A percentile compares a stretch with the other conserved stretches of the same genome.
Evolutionary conservation across 2,888 invertebrate genomes (phyloP).

Genomic region (Xestia xanthographa): DNA sequence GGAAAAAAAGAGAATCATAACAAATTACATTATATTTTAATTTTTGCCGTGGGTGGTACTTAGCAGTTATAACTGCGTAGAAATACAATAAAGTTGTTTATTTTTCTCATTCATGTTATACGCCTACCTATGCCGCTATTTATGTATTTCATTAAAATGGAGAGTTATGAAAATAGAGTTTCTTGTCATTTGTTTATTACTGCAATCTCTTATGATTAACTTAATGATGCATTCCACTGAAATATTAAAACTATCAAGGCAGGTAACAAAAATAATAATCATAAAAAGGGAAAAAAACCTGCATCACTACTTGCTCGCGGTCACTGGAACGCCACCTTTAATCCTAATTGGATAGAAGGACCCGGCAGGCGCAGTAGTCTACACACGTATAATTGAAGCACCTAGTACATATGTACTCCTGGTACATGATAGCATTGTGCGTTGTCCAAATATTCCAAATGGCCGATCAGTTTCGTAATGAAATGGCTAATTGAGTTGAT

Average conservation of each 20-base stretch:
- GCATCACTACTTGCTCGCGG: slow-evolving; percentile 56
- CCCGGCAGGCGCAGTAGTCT: slow-evolving; percentile 78
- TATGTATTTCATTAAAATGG: background rate
- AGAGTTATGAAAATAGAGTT: too few relatives aligned
- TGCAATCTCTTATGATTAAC: too few relatives aligned
- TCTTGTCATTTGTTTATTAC: too few relatives aligned
- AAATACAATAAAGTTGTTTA: background rate
- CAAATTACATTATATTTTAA: background rate
- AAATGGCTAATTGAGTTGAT: slow-evolving; percentile 53
- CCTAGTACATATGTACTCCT: slow-evolving; percentile 47
- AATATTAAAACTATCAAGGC: too few relatives aligned
- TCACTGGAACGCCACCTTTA: slow-evolving; percentile 72
- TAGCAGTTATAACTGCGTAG: background rate
- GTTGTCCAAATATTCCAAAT: slow-evolving; percentile 63
- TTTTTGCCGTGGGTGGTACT: background rate
- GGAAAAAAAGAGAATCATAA: background rate
- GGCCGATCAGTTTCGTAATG: slow-evolving; percentile 43
- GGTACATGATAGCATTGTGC: slow-evolving; percentile 48
- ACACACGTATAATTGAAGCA: slow-evolving; percentile 82
- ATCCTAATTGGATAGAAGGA: slow-evolving; percentile 87
- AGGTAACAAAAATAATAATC: too few relatives aligned
- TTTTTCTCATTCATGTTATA: background rate
- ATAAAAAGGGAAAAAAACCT: too few relatives aligned
- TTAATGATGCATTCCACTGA: too few relatives aligned
- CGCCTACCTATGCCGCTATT: background rate